These are phyloP conservation scores for Drosophila baimaii DNA, from an alignment of 1,140 invertebrate species.

Conservation along the genomic window DNA sequence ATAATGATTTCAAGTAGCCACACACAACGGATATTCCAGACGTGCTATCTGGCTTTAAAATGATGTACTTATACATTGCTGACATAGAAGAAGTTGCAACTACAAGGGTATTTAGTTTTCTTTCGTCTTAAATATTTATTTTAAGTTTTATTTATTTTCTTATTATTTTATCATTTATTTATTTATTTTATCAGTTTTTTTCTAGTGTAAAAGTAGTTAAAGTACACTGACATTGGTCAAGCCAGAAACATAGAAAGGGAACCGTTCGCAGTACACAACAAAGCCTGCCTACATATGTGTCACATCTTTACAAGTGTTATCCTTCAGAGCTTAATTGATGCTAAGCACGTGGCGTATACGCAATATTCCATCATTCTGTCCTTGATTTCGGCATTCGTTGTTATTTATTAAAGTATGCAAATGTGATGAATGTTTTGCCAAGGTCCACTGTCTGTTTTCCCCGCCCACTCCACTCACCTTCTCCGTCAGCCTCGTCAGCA, in stretches of 20 bases:
- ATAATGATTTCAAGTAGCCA: no score
- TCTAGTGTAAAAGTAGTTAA: not conserved
- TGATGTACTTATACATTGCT: no score
- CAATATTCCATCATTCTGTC: not conserved
- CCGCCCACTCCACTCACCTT: no score
- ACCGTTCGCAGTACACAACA: not conserved
- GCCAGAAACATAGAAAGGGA: not conserved
- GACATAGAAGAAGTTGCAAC: no score
- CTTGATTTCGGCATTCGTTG: constrained; percentile 21
- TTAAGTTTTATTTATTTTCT: not conserved
- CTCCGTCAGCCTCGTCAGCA: not conserved
- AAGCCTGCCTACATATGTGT: not conserved
- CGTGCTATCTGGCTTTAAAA: no score
- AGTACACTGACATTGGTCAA: constrained; percentile 11
- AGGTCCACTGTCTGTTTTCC: no score
- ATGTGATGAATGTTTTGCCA: constrained; percentile 31
- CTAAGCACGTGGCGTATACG: constrained; percentile 42
- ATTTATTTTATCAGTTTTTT: no score
- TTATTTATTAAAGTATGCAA: constrained; percentile 47
- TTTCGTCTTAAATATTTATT: not conserved
- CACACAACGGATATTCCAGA: no score
- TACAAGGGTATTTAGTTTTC: no score
- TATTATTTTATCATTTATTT: no score
- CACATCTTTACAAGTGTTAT: constrained; percentile 10
- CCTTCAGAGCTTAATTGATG: constrained; percentile 30